phyloP scores from a whole-genome alignment of 2,797 vertebrate genomes.

The Poeciliopsis gracilis region DNA sequence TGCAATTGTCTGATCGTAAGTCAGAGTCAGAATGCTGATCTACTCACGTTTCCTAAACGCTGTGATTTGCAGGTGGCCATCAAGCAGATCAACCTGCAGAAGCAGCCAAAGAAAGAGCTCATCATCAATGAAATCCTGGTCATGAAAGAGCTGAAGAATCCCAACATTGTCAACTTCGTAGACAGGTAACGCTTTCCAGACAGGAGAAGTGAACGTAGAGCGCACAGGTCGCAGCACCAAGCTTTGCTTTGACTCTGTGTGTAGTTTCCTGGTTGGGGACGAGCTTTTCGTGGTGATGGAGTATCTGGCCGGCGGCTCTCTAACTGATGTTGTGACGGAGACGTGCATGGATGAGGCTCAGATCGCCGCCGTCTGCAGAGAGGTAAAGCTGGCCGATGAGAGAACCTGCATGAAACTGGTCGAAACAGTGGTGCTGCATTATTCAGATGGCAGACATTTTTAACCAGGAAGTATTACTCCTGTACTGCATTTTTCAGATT shows the following conservation, averaged over 20 bases:
- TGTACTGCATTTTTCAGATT: neutral
- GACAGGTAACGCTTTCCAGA: conserved; percentile 85
- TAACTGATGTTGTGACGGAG: conserved; percentile 98
- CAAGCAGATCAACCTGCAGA: conserved; percentile 99
- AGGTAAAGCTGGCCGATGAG: conserved; percentile 75
- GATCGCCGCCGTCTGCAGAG: conserved; percentile 97
- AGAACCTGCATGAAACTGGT: neutral
- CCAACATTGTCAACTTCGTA: conserved; percentile 97
- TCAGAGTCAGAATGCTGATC: neutral
- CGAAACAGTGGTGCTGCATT: neutral
- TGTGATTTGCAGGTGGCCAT: conserved; percentile 89
- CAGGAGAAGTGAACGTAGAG: neutral
- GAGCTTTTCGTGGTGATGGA: conserved; percentile 98
- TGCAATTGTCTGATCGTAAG: neutral
- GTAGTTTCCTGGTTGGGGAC: conserved; percentile 91
- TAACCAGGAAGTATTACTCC: neutral
- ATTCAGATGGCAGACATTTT: neutral
- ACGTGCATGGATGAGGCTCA: conserved; percentile 99
- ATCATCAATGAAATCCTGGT: conserved; percentile 99
- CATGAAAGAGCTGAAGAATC: conserved; percentile 99
- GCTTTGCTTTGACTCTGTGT: conserved; percentile 1
- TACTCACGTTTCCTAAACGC: conserved; percentile 9
- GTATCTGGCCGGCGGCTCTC: conserved; percentile 96
- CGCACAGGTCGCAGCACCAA: neutral
- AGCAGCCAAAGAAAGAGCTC: conserved; percentile 98